phyloP scores from a whole-genome alignment of 2,113 vertebrate species.

The Tragelaphus scriptus region DNA sequence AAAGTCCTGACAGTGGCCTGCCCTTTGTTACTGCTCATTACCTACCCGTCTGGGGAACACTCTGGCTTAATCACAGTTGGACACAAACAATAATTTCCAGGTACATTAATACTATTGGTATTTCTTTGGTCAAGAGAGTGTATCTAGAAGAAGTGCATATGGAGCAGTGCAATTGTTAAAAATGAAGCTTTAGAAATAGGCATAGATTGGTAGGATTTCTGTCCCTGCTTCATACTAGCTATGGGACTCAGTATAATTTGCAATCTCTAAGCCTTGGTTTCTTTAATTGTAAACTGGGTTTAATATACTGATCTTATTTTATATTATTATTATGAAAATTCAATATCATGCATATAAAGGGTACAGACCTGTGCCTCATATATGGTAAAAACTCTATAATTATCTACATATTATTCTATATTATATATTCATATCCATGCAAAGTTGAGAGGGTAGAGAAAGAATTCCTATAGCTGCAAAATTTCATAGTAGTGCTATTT shows the following conservation, averaged over 20 bases:
- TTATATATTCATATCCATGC: not conserved
- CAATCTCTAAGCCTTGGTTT: not conserved
- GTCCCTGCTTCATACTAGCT: not conserved
- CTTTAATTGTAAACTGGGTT: not conserved
- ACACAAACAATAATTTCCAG: not conserved
- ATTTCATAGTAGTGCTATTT: not conserved
- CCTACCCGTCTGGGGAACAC: not conserved
- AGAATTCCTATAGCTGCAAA: not conserved
- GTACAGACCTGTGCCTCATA: not conserved
- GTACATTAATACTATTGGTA: not conserved
- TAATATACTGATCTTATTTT: not conserved
- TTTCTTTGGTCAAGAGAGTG: not conserved
- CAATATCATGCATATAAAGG: not conserved
- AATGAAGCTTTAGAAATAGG: not conserved
- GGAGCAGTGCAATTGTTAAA: not conserved
- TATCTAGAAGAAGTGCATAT: not conserved
- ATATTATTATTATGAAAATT: conserved; percentile 21
- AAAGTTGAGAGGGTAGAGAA: not conserved
- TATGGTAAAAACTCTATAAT: not conserved
- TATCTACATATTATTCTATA: not conserved
- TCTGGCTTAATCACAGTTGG: not conserved
- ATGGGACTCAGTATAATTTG: not conserved
- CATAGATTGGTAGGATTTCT: not conserved
- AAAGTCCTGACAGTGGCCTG: not conserved
- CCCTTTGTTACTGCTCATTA: not conserved